phyloP scores from a whole-genome alignment of 2,888 invertebrate genomes.

The Troilus luridus region DNA sequence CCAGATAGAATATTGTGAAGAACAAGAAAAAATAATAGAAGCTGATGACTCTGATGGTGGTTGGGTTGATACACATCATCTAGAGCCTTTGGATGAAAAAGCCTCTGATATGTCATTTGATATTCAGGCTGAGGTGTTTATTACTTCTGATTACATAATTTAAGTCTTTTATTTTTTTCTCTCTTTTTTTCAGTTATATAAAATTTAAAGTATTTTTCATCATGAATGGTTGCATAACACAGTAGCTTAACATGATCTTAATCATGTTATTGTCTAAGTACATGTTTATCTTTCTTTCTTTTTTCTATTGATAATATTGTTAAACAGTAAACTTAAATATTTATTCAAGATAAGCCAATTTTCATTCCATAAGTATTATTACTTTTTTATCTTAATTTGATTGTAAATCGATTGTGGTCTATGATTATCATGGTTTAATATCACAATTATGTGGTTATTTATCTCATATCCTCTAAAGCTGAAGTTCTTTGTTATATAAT shows the following conservation, averaged over 20 bases:
- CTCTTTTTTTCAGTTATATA: conserved; percentile 63
- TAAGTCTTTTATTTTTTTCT: conserved; percentile 60
- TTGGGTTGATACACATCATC: conserved; percentile 98
- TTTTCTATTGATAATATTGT: not conserved
- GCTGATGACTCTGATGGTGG: conserved; percentile 90
- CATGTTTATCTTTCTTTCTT: conserved; percentile 39
- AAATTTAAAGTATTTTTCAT: not conserved
- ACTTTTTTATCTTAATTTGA: conserved; percentile 28
- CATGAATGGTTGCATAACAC: not conserved
- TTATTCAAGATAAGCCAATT: conserved; percentile 20
- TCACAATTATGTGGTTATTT: not conserved
- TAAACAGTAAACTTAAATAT: conserved; percentile 33
- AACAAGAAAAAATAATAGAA: conserved; percentile 93
- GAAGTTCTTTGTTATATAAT: not conserved
- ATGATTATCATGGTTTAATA: not conserved
- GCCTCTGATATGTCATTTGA: conserved; percentile 89
- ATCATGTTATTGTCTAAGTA: not conserved
- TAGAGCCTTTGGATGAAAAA: conserved; percentile 81
- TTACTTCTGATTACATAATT: conserved; percentile 42
- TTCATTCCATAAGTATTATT: not conserved
- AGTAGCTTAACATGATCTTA: not conserved
- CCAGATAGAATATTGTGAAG: conserved; percentile 91
- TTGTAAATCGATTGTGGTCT: not conserved
- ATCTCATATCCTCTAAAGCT: not conserved
- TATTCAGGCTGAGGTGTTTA: conserved; percentile 68